Percentiles rank a stretch among this genome's conserved stretches.
These are phyloP conservation scores for Dastarcus helophoroides DNA, from an alignment of 2,888 invertebrate species.

Conservation along the genomic window DNA sequence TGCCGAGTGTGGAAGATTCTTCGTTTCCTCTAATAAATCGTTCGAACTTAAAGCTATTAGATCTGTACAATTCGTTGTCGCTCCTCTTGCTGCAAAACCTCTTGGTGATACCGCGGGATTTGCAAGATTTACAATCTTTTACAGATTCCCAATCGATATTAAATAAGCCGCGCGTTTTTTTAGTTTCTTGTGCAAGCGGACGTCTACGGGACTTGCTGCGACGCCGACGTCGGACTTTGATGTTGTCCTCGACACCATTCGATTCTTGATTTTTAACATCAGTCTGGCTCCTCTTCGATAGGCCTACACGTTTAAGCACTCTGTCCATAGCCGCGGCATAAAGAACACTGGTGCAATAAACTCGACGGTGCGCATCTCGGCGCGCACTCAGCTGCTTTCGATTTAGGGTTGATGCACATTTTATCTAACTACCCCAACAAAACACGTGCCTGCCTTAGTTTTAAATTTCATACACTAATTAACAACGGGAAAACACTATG, in stretches of 20 bases:
- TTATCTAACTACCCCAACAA: too few relatives aligned
- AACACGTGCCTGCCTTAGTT: too few relatives aligned
- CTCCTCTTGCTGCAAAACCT: slow-evolving; percentile 63
- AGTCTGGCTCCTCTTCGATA: slow-evolving; percentile 32
- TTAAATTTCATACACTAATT: too few relatives aligned
- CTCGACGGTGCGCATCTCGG: slow-evolving; percentile 10
- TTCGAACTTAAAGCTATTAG: slow-evolving; percentile 82
- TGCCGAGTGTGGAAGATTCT: slow-evolving; percentile 40
- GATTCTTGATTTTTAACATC: slow-evolving; percentile 21
- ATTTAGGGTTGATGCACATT: slow-evolving; percentile 11
- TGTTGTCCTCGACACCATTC: slow-evolving; percentile 19
- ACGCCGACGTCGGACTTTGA: slow-evolving; percentile 23
- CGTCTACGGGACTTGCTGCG: slow-evolving; percentile 31
- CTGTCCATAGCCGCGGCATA: slow-evolving; percentile 33
- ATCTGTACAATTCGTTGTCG: slow-evolving; percentile 76
- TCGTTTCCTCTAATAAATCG: slow-evolving; percentile 65
- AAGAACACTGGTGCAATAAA: slow-evolving; percentile 8
- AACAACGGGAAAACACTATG: too few relatives aligned
- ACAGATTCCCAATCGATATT: slow-evolving; percentile 45
- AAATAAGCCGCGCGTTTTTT: slow-evolving; percentile 34
- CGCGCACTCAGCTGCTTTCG: slow-evolving; percentile 18
- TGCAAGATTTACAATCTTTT: slow-evolving; percentile 43
- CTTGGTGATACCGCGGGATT: slow-evolving; percentile 50
- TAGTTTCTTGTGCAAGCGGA: slow-evolving; percentile 24
- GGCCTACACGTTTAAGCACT: slow-evolving; percentile 36